These are phyloP conservation scores for Sebastes itinus DNA, from an alignment of 2,797 vertebrate species.

Conservation along the genomic window DNA sequence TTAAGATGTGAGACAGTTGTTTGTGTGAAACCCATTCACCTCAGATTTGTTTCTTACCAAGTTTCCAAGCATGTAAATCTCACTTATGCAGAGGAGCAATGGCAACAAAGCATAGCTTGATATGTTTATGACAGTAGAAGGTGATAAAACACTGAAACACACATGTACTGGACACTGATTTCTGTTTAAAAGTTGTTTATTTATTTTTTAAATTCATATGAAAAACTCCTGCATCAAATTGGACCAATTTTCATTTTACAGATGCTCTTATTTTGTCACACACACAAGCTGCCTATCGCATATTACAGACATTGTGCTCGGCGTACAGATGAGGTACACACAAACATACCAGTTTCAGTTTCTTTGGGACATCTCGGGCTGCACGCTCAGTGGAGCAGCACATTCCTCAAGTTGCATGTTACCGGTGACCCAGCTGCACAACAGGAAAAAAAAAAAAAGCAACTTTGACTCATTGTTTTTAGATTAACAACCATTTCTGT, in stretches of 20 bases:
- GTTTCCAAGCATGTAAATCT: slow-evolving; percentile 26
- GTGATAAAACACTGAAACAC: slow-evolving; percentile 24
- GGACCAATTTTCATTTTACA: slow-evolving; percentile 35
- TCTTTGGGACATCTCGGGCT: slow-evolving; percentile 38
- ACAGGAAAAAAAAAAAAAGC: slow-evolving; percentile 14
- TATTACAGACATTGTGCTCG: slow-evolving; percentile 51
- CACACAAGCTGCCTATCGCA: slow-evolving; percentile 51
- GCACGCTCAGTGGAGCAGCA: slow-evolving; percentile 55
- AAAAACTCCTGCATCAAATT: slow-evolving; percentile 59
- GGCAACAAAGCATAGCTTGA: neutral
- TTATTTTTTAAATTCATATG: slow-evolving; percentile 58
- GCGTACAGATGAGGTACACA: slow-evolving; percentile 48
- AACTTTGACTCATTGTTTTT: slow-evolving; percentile 1
- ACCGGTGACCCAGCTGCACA: slow-evolving; percentile 35
- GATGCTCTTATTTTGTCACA: slow-evolving; percentile 16
- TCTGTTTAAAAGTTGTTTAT: slow-evolving; percentile 66
- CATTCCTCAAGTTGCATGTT: slow-evolving; percentile 62
- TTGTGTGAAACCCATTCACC: slow-evolving; percentile 20
- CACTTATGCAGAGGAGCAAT: neutral
- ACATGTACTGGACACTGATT: slow-evolving; percentile 17
- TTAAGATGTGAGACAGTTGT: slow-evolving; percentile 31
- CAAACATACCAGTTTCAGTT: slow-evolving; percentile 38
- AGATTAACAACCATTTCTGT: slow-evolving; percentile 27
- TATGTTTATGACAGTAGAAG: neutral
- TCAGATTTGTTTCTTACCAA: slow-evolving; percentile 20